Conservation (phyloP, 92 coral and sea anemone genomes). For the Phenganax subtilis region DNA sequence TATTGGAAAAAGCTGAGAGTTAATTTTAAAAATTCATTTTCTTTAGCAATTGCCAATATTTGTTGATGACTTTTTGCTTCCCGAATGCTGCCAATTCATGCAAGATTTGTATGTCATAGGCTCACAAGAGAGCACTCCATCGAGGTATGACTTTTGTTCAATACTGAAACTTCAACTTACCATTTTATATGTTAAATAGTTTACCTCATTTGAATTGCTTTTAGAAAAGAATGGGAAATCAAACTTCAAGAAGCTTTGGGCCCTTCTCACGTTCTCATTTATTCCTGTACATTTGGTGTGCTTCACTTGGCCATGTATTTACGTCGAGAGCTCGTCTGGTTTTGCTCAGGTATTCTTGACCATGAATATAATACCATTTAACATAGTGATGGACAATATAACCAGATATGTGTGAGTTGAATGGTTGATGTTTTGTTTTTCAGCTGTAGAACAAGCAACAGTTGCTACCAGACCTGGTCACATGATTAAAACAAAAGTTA, state of each 20-base stretch:
- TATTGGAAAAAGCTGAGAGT: background rate
- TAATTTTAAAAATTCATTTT: background rate
- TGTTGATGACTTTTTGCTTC: constrained; percentile 82
- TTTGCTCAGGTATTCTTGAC: constrained; percentile 68
- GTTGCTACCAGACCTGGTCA: constrained; percentile 90
- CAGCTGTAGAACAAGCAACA: constrained; percentile 80
- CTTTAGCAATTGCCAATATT: constrained; percentile 74
- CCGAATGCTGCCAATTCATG: constrained; percentile 65
- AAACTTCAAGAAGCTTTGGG: constrained; percentile 90
- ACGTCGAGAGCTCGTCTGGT: constrained; percentile 94
- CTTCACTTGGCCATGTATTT: constrained; percentile 78
- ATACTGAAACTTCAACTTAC: too few relatives aligned
- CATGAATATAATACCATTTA: background rate
- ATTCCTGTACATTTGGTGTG: constrained; percentile 85
- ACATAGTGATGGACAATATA: too few relatives aligned
- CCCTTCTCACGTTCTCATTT: constrained; percentile 84
- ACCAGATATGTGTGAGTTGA: too few relatives aligned
- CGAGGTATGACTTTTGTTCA: constrained; percentile 48
- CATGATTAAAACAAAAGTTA: constrained; percentile 90
- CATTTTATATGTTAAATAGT: background rate
- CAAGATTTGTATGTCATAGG: constrained; percentile 96
- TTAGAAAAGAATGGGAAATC: constrained; percentile 92
- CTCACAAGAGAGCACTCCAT: constrained; percentile 77
- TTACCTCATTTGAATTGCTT: background rate
- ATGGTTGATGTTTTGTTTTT: background rate